A percentile compares a stretch with the other conserved stretches of the same genome.
Evolutionary conservation across 2,113 vertebrate genomes (phyloP).

Genomic region (Beaufortia kweichowensis): DNA sequence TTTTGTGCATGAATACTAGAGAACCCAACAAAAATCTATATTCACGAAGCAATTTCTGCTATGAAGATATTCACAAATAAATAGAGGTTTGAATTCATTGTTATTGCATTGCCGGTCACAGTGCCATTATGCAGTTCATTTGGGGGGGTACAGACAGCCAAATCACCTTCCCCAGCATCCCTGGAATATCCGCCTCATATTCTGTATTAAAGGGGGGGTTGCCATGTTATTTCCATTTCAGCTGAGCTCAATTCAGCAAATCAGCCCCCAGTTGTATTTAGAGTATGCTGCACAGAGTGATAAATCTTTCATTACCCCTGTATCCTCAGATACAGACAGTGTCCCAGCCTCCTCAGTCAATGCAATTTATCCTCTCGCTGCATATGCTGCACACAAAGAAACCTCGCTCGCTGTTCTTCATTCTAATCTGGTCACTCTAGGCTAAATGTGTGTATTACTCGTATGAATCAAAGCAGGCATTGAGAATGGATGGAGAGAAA

Average conservation of each 20-base stretch:
- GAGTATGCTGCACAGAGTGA: conserved; percentile 79
- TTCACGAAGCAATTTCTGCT: conserved; percentile 56
- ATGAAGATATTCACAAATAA: conserved; percentile 71
- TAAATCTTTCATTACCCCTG: conserved; percentile 83
- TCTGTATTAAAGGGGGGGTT: conserved; percentile 70
- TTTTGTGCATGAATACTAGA: conserved; percentile 23
- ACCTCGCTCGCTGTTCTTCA: conserved; percentile 60
- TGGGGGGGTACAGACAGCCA: conserved; percentile 75
- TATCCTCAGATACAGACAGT: conserved; percentile 75
- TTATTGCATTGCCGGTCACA: conserved; percentile 77
- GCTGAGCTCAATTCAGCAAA: conserved; percentile 72
- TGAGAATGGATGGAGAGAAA: conserved; percentile 62
- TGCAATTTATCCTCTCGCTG: conserved; percentile 73
- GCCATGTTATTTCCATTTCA: conserved; percentile 66
- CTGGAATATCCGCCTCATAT: conserved; percentile 72
- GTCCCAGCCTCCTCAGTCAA: conserved; percentile 70
- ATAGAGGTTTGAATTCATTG: conserved; percentile 71
- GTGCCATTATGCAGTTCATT: conserved; percentile 80
- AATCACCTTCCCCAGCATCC: conserved; percentile 71
- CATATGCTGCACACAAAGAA: conserved; percentile 74
- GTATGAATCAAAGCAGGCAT: conserved; percentile 69
- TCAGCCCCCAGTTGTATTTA: conserved; percentile 81
- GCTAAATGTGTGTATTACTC: conserved; percentile 77
- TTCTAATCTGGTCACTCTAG: conserved; percentile 75
- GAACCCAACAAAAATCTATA: conserved; percentile 29